phyloP scores from a whole-genome alignment of 2,888 invertebrate species.

The Ophraella communa region DNA sequence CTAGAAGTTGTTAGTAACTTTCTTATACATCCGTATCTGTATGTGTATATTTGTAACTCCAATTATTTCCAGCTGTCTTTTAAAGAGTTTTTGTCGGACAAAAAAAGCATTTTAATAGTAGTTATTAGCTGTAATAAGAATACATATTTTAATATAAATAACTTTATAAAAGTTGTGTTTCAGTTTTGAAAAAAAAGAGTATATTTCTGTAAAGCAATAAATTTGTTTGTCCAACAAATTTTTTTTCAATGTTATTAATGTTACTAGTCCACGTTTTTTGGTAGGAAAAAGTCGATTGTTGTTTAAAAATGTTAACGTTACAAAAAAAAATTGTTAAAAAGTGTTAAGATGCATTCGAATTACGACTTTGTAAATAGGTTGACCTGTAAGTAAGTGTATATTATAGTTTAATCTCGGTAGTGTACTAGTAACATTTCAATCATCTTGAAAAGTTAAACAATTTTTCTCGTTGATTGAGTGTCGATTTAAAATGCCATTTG shows the following conservation, averaged over 20 bases:
- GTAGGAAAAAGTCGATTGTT: conserved; percentile 12
- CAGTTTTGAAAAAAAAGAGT: conserved; percentile 1
- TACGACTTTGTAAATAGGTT: conserved; percentile 38
- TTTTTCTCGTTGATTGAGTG: conserved; percentile 7
- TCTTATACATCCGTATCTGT: background rate
- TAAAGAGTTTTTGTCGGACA: background rate
- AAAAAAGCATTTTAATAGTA: background rate
- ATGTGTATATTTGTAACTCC: background rate
- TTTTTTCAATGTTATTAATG: conserved; percentile 26
- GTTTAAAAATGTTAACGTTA: conserved; percentile 22
- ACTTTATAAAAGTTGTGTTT: background rate
- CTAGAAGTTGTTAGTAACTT: background rate
- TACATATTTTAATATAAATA: background rate
- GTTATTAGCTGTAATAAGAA: background rate
- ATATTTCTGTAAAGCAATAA: conserved; percentile 18
- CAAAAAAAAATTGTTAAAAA: conserved; percentile 16
- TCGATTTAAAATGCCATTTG: conserved; percentile 3
- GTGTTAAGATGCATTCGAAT: conserved; percentile 2
- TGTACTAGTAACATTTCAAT: conserved; percentile 47
- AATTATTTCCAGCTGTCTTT: background rate
- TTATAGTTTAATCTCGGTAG: conserved; percentile 37
- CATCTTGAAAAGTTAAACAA: conserved; percentile 10
- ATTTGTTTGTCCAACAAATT: conserved; percentile 18
- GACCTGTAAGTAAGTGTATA: conserved; percentile 40
- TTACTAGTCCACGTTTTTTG: conserved; percentile 36